Percentiles rank a stretch among this genome's conserved stretches.
Conservation (phyloP, 2,113 vertebrate genomes). For the Bambusicola thoracicus region DNA sequence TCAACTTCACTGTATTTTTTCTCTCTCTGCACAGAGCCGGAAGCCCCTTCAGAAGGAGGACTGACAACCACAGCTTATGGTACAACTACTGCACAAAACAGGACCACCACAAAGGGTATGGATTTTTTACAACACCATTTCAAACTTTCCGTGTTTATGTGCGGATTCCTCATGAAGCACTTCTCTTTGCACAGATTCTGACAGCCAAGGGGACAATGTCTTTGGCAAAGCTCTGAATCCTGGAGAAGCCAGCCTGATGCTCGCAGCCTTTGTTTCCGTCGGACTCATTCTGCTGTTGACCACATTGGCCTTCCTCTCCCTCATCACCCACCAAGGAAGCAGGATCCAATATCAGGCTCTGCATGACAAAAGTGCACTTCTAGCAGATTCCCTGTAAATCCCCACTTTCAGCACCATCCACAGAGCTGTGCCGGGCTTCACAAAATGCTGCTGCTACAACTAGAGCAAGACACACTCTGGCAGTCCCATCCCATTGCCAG, state of each 20-base stretch:
- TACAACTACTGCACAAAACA: neutral
- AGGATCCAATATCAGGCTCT: slow-evolving; percentile 64
- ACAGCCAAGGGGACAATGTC: slow-evolving; percentile 50
- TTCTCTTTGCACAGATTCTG: slow-evolving; percentile 55
- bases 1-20: neutral
- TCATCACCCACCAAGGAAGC: slow-evolving; percentile 40
- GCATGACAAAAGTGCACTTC: slow-evolving; percentile 65
- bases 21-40: slow-evolving; percentile 1
- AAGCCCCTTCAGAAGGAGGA: slow-evolving; percentile 29
- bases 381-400: slow-evolving; percentile 65
- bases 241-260: slow-evolving; percentile 62
- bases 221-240: slow-evolving; percentile 69
- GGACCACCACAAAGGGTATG: slow-evolving; percentile 15
- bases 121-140: neutral
- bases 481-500: neutral
- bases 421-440: neutral
- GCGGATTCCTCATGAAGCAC: neutral
- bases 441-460: neutral
- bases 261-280: slow-evolving; percentile 61
- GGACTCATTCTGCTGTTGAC: slow-evolving; percentile 70
- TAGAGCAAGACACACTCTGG: neutral
- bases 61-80: neutral
- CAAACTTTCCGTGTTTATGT: neutral
- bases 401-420: neutral
- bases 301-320: slow-evolving; percentile 21